Evolutionary conservation across 1,140 invertebrate species (phyloP).

Genomic region (Aphidius ervi): DNA sequence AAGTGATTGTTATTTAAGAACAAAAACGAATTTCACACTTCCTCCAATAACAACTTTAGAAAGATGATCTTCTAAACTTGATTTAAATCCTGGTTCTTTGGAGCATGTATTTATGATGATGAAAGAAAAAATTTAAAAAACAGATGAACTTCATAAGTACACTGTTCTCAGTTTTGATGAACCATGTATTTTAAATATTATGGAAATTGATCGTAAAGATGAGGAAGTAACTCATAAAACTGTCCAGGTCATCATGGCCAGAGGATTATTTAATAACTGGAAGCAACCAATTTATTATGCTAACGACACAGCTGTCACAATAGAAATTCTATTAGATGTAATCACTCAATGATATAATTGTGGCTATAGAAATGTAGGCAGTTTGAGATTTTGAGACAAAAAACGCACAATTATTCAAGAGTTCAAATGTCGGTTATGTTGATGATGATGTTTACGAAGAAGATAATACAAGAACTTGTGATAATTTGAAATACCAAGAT

Average conservation of each 20-base stretch:
- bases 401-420: constrained; percentile 14
- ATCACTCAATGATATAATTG: background rate
- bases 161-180: constrained; percentile 26
- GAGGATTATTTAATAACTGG: constrained; percentile 33
- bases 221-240: constrained; percentile 20
- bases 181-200: constrained; percentile 16
- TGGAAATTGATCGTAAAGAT: constrained; percentile 17
- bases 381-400: background rate
- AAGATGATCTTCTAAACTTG: constrained; percentile 19
- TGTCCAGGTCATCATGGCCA: constrained; percentile 19
- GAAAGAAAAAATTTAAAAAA: constrained; percentile 14
- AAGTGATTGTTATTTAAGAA: constrained; percentile 24
- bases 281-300: constrained; percentile 39
- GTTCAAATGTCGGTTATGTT: constrained; percentile 11
- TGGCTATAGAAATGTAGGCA: background rate
- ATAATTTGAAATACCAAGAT: too few species aligned
- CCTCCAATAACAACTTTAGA: constrained; percentile 22
- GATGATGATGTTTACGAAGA: background rate
- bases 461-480: too few species aligned
- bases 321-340: background rate
- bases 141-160: constrained; percentile 11
- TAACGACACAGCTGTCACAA: constrained; percentile 35
- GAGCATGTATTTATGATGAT: constrained; percentile 20
- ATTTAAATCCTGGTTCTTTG: constrained; percentile 18
- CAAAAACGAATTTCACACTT: constrained; percentile 22